phyloP scores from a whole-genome alignment of 2,888 invertebrate genomes.

The Margaritifera margaritifera region DNA sequence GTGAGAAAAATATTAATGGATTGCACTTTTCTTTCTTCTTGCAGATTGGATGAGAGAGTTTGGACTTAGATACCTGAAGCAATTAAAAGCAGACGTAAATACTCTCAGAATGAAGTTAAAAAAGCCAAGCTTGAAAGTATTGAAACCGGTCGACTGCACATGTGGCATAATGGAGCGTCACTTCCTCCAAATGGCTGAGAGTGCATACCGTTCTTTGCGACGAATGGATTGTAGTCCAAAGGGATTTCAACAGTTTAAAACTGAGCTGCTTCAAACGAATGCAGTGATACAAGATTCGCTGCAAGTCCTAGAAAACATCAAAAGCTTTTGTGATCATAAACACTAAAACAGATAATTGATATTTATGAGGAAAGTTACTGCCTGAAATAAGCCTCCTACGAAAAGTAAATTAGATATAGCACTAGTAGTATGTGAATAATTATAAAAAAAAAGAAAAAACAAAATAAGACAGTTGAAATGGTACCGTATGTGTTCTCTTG shows the following conservation, averaged over 20 bases:
- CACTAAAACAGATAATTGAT: background rate
- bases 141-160: slow-evolving; percentile 43
- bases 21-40: slow-evolving; percentile 6
- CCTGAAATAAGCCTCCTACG: no score
- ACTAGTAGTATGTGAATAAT: no score
- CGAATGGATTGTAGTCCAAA: slow-evolving; percentile 43
- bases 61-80: slow-evolving; percentile 39
- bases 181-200: slow-evolving; percentile 55
- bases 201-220: slow-evolving; percentile 50
- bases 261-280: slow-evolving; percentile 53
- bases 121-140: slow-evolving; percentile 32
- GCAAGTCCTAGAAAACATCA: slow-evolving; percentile 46
- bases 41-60: slow-evolving; percentile 41
- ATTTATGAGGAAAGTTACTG: no score
- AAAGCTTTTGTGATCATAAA: slow-evolving; percentile 49
- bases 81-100: slow-evolving; percentile 35
- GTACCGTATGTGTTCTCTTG: no score
- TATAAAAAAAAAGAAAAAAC: no score
- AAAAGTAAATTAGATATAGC: no score
- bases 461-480: no score
- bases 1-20: background rate
- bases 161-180: slow-evolving; percentile 56
- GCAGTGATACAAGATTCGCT: slow-evolving; percentile 49
- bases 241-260: slow-evolving; percentile 51
- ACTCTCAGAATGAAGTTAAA: slow-evolving; percentile 31